Base-by-base conservation (phyloP, 2,797 vertebrate genomes). In the Anniella stebbinsi region DNA sequence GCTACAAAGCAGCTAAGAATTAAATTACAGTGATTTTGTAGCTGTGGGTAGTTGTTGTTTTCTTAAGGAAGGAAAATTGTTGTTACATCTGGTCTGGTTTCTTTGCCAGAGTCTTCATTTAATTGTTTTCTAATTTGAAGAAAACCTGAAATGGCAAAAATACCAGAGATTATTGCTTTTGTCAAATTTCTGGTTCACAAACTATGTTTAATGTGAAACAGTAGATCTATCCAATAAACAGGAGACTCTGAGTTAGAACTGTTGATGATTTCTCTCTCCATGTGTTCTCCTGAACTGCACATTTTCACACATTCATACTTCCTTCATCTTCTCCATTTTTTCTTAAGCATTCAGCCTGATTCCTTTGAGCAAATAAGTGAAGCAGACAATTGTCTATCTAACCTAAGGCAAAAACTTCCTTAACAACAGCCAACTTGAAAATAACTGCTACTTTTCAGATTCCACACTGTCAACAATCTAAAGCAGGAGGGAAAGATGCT, bases 91-190 rank as follows among this genome's bases (percentile, higher is more conserved):
- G 97, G 96, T 96, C 97, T 93, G 51, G 78, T 95, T 96, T 95
- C 96, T 96, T 97, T 96, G 96, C 96, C 96, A 97, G 96, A 97
- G 94, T 96, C 97, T 97, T 97, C 96, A 96, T 97, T 97, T 97
- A 97, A 97, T 97, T 97, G 97, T 97, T 97, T 97, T 97, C 96
- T 97, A 97, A 97, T 97, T 97, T 97, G 96, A 97, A 97, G 97
- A 97, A 97, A 97, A 97, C 97, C 96, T 95, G 97, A 96, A 96
- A 97, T 96, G 97, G 97, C 97, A 94, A 96, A 97, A 97, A 97
- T 96, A 92, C 95, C 95, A 95, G 95, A 95, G 96, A 97, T 97
- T 97, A 97, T 97, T 96, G 97, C 93, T 97, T 95, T 94, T 97
- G 97, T 97, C 97, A 97, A 95, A 95, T 96, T 97, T 96, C 95